Evolutionary conservation across 2,113 vertebrate genomes (phyloP), one percentile per base, ranked within the genome.

Genomic region (Smithornis capensis): DNA sequence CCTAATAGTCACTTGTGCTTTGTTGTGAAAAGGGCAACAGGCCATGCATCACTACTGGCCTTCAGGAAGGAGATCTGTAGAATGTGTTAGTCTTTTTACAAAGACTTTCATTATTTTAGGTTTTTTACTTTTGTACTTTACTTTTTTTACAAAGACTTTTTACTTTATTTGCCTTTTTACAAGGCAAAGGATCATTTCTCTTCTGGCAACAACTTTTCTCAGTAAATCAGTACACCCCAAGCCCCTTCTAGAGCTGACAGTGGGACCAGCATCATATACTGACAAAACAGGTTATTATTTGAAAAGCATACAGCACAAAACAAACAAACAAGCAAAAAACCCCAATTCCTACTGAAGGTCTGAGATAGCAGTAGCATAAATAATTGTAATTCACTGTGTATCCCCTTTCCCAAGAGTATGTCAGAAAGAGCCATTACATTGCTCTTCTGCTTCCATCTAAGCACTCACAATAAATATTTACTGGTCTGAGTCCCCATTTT

Each of bases 271-370:
- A 64, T 49, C 28, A n/a, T n/a, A 71, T 27, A 7, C 19, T 68
- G 13, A 47, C n/a, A 67, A 42, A 35, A n/a, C 0, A 0, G 56
- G 3, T 27, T 64, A 19, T 19, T 55, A n/a, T 27, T 68, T 57
- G 18, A 44, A 71, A 87, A 92, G 6, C 15, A 56, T 15, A 12
- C 33, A 56, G 47, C 4, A 12, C 19, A 75, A 11, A 44, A 38
- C 79, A 77, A 38, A 3, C 1, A 45, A 45, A 45, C 17, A 45
- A 45, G 19, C 44, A 14, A 45, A 45, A 45, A 45, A 45, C 5
- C 19, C 4, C 17, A 75, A 29, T 74, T 93, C 63, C 37, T 9
- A 42, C 15, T n/a, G 33, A 47, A 89, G 25, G 6, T 83, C 49
- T 55, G 33, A 14, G 3, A 47, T 17, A 84, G 33, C 4, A 64